These are phyloP conservation scores for Desoria tigrina DNA, from an alignment of 2,888 invertebrate genomes.

Conservation along the genomic window DNA sequence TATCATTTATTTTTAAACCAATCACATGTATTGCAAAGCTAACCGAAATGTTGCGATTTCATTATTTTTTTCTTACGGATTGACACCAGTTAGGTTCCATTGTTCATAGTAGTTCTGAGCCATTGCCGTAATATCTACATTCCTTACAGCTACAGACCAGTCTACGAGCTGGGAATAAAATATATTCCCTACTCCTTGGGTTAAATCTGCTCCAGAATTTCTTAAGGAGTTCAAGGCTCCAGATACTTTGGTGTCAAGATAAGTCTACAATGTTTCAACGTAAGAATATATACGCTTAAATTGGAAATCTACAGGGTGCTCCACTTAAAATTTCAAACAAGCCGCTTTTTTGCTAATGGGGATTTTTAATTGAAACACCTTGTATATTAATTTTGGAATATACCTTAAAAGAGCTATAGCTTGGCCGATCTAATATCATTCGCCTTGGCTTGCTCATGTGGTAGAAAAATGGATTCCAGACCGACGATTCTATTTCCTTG, in stretches of 20 bases:
- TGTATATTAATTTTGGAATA: too few species aligned
- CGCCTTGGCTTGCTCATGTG: conserved; percentile 39
- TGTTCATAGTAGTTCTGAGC: conserved; percentile 27
- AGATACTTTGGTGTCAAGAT: conserved; percentile 28
- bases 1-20: too few species aligned
- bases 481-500: conserved; percentile 60
- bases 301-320: too few species aligned
- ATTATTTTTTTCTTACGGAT: conserved; percentile 34
- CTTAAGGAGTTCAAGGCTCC: conserved; percentile 10
- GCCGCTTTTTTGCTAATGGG: too few species aligned
- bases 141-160: conserved; percentile 37
- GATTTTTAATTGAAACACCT: too few species aligned
- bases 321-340: too few species aligned
- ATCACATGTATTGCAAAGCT: too few species aligned
- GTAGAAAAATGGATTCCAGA: conserved; percentile 42
- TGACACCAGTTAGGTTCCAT: conserved; percentile 34
- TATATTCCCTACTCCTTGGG: conserved; percentile 30
- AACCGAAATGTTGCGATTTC: not conserved
- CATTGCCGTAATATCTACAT: conserved; percentile 12
- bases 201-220: conserved; percentile 5
- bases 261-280: conserved; percentile 18
- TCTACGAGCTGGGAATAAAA: conserved; percentile 37
- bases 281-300: too few species aligned
- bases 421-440: conserved; percentile 20
- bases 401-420: conserved; percentile 24